These are phyloP conservation scores for Microtus californicus DNA, from an alignment of 2,797 vertebrate genomes.

Conservation along the genomic window DNA sequence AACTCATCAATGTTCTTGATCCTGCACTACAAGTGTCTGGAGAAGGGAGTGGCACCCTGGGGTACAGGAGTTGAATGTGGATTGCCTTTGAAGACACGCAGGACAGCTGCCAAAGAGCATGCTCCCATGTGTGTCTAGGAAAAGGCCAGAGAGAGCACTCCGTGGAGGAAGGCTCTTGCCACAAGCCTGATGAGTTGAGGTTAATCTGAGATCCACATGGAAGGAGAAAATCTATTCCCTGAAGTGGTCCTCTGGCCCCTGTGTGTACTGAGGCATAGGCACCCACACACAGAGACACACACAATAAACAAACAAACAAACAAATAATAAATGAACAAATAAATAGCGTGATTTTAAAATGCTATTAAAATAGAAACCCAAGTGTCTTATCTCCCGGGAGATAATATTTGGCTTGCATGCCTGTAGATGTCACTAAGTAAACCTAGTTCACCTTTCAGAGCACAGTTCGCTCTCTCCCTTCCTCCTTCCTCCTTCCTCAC, in stretches of 20 bases:
- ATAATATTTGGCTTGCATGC: background rate
- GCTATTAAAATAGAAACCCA: background rate
- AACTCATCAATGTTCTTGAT: background rate
- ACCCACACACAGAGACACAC: background rate
- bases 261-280: background rate
- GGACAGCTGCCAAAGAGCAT: background rate
- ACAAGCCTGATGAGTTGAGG: background rate
- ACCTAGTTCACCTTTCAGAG: background rate
- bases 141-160: no score
- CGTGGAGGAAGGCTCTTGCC: background rate
- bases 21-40: background rate
- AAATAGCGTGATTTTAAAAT: background rate
- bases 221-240: background rate
- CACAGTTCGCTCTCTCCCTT: background rate
- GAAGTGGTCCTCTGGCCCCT: background rate
- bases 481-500: background rate
- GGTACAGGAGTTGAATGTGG: background rate
- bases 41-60: background rate
- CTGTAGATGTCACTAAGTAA: background rate
- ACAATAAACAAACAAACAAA: background rate
- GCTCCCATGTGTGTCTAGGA: background rate
- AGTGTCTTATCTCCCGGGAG: background rate
- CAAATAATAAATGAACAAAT: background rate
- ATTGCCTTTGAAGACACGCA: background rate
- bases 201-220: background rate